Percentiles rank a stretch among this genome's conserved stretches.
Evolutionary conservation across 1,140 invertebrate genomes (phyloP).

Genomic region (Diachasmimorpha longicaudata): DNA sequence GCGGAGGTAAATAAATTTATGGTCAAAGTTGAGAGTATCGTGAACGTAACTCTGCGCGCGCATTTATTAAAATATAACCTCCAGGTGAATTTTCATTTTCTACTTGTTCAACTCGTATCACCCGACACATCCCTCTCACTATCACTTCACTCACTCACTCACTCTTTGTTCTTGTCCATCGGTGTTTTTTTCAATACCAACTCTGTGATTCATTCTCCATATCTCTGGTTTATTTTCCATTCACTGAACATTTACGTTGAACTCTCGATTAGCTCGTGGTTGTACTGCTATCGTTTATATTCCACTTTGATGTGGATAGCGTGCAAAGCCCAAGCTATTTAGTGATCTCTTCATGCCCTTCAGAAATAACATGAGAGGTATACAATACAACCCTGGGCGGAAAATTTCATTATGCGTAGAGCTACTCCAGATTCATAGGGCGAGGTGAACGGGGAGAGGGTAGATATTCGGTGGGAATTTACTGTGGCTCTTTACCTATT

Average conservation of each 20-base stretch:
- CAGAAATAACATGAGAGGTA: neutral
- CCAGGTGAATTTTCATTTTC: neutral
- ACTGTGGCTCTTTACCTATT: too few species aligned
- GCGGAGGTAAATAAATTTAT: constrained; percentile 55
- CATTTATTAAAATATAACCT: constrained; percentile 3
- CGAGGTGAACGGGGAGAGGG: too few species aligned
- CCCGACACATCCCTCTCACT: neutral
- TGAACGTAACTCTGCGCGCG: constrained; percentile 36
- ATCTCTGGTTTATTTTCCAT: neutral
- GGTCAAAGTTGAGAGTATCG: constrained; percentile 54
- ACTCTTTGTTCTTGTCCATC: too few species aligned
- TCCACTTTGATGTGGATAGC: neutral
- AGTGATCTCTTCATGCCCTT: neutral
- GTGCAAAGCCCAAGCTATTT: neutral
- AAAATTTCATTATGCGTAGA: neutral
- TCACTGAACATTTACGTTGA: neutral
- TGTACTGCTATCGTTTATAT: neutral
- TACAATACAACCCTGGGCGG: neutral
- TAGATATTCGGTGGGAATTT: too few species aligned
- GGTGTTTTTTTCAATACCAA: neutral
- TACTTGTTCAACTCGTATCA: neutral
- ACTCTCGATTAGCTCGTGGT: neutral
- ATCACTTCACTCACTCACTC: too few species aligned
- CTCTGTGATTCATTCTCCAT: neutral
- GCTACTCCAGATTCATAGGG: neutral